Evolutionary conservation across 2,113 vertebrate genomes (phyloP), one percentile per base, ranked within the genome.

Genomic region (Melanostigma gelatinosum): DNA sequence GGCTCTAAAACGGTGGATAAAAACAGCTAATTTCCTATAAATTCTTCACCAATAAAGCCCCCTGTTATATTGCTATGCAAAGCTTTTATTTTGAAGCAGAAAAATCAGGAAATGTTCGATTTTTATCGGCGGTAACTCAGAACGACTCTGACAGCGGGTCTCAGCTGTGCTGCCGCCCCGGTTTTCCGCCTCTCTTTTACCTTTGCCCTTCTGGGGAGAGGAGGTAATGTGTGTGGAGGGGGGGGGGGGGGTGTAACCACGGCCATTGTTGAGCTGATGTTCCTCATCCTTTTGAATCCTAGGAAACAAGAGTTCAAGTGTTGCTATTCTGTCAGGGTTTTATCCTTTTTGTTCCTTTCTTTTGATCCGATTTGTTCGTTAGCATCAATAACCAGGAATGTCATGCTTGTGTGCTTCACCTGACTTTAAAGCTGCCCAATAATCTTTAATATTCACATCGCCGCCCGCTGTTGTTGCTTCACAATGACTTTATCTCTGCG

Each of bases 401-500:
- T 67, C 48, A 27, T 0, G 46, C 36, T 18, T 63, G 32, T 70
- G 20, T 40, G 75, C 50, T 54, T 83, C 42, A 48, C 46, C 70
- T 71, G 46, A 61, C 58, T 87, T 80, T 72, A 60, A 22, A 36
- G 60, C 24, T 24, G 24, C 24, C 1, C 38, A 58, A 50, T 48
- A 36, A 69, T 66, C 40, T 71, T 38, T 38, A 22, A 85, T 72
- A 61, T 86, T 55, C 55, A 54, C 38, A 40, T 83, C 70, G 58
- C 20, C 74, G 2, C 52, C 72, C 70, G 18, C 57, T 50, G 64
- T 79, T 80, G 62, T 61, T 46, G 15, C 48, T 42, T 72, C 68
- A 50, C 22, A 55, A 54, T 73, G 76, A 81, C 73, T 79, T 83
- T 71, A 77, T 83, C 77, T 54, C 29, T 32, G 38, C 7, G 7